Conservation (phyloP, 2,888 invertebrate genomes). For the Clistopyga incitator region DNA sequence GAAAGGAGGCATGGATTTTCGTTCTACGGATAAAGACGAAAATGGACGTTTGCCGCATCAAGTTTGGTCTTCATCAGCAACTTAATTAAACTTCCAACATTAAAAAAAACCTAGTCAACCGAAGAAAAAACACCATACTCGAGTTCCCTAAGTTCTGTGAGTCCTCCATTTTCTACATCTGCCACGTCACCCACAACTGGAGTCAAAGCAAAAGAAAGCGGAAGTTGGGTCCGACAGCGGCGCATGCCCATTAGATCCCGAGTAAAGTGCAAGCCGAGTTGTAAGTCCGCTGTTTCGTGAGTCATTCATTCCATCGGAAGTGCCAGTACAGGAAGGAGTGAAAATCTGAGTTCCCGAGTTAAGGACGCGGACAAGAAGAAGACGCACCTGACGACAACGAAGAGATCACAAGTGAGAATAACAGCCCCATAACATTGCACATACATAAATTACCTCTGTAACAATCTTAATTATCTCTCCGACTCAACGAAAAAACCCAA, state of each 20-base stretch:
- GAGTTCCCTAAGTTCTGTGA: too few relatives aligned
- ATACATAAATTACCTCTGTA: neutral
- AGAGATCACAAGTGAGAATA: neutral
- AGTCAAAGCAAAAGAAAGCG: conserved; percentile 52
- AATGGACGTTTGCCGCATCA: neutral
- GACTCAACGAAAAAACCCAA: too few relatives aligned
- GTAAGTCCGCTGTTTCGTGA: conserved; percentile 54
- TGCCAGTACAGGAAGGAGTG: neutral
- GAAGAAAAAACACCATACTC: neutral
- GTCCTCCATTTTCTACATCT: conserved; percentile 44
- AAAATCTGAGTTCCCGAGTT: neutral
- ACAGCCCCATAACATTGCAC: neutral
- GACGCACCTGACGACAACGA: neutral
- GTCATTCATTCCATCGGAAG: neutral
- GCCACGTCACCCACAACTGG: conserved; percentile 11
- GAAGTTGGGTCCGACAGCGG: conserved; percentile 26
- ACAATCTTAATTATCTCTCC: neutral
- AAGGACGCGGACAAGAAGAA: neutral
- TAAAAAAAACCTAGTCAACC: neutral
- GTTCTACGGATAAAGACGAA: neutral
- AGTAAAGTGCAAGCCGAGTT: neutral
- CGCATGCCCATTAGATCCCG: conserved; percentile 34
- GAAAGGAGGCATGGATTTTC: neutral
- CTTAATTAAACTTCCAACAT: neutral
- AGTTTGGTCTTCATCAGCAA: neutral